Percentiles rank a stretch among this genome's conserved stretches.
Evolutionary conservation across 1,140 invertebrate genomes (phyloP).

Genomic region (Lordiphosa collinella): DNA sequence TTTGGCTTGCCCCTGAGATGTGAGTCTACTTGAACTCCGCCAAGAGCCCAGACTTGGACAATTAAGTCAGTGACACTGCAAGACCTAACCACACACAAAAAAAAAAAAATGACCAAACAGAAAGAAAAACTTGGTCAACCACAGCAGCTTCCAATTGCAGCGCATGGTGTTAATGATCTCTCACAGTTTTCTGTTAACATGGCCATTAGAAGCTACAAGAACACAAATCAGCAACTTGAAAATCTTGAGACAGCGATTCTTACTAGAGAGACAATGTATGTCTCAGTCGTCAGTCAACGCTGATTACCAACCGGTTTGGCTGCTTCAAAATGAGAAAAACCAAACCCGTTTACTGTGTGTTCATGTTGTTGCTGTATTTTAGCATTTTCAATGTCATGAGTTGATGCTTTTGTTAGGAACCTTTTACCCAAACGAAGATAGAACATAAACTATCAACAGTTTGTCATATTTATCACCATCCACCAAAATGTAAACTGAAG

Average conservation of each 20-base stretch:
- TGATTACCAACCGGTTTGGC: constrained; percentile 46
- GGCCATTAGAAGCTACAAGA: constrained; percentile 37
- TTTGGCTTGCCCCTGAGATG: constrained; percentile 33
- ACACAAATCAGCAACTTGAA: constrained; percentile 2
- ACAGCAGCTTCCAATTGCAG: constrained; percentile 25
- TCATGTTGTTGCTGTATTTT: constrained; percentile 38
- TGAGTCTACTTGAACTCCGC: constrained; percentile 33
- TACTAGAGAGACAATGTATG: constrained; percentile 49
- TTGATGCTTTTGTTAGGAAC: constrained; percentile 21
- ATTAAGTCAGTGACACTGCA: constrained; percentile 44
- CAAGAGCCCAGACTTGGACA: constrained; percentile 11
- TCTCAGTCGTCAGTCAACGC: constrained; percentile 21
- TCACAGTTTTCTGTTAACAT: constrained; percentile 49
- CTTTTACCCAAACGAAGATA: constrained; percentile 18
- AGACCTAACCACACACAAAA: constrained; percentile 13
- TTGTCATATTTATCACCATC: constrained; percentile 14
- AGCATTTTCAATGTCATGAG: constrained; percentile 72
- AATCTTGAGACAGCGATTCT: constrained; percentile 36
- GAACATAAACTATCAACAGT: constrained; percentile 9
- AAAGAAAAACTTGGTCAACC: constrained; percentile 33
- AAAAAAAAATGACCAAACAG: constrained; percentile 5
- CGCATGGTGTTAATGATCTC: constrained; percentile 42
- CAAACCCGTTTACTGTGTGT: constrained; percentile 47
- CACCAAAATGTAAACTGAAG: not conserved
- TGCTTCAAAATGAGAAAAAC: constrained; percentile 22